phyloP scores from a whole-genome alignment of 2,888 invertebrate genomes.

The Troides helena region DNA sequence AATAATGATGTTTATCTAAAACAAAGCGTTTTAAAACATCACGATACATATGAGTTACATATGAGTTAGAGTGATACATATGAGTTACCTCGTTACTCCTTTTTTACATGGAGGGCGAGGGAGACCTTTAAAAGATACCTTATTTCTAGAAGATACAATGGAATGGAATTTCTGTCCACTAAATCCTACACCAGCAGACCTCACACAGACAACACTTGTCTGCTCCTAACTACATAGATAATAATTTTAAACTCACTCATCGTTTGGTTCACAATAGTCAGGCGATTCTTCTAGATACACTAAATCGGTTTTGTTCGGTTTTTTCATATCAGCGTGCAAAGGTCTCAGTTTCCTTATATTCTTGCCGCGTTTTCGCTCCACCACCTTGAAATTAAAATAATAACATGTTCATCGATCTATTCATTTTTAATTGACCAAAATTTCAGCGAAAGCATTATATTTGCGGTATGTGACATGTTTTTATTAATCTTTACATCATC shows the following conservation, averaged over 20 bases:
- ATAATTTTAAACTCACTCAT: slow-evolving; percentile 81
- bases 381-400: slow-evolving; percentile 60
- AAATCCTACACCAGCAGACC: too few species aligned
- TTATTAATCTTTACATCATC: too few species aligned
- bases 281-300: slow-evolving; percentile 95
- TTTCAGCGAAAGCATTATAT: not conserved
- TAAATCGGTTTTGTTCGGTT: slow-evolving; percentile 93
- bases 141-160: too few species aligned
- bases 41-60: too few species aligned
- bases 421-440: not conserved
- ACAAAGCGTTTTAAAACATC: too few species aligned
- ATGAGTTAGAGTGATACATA: too few species aligned
- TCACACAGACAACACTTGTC: too few species aligned
- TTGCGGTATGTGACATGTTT: not conserved
- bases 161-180: too few species aligned
- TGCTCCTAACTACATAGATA: not conserved
- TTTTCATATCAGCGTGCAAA: slow-evolving; percentile 87
- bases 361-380: slow-evolving; percentile 82
- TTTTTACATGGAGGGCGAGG: too few species aligned
- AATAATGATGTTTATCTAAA: too few species aligned
- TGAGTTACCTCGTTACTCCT: too few species aligned
- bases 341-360: slow-evolving; percentile 86
- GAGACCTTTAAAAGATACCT: too few species aligned
- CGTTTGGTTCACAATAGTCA: slow-evolving; percentile 93
- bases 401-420: not conserved